Evolutionary conservation across 1,140 invertebrate species (phyloP), one percentile per base, ranked within the genome.

Genomic region (Cherax destructor): DNA sequence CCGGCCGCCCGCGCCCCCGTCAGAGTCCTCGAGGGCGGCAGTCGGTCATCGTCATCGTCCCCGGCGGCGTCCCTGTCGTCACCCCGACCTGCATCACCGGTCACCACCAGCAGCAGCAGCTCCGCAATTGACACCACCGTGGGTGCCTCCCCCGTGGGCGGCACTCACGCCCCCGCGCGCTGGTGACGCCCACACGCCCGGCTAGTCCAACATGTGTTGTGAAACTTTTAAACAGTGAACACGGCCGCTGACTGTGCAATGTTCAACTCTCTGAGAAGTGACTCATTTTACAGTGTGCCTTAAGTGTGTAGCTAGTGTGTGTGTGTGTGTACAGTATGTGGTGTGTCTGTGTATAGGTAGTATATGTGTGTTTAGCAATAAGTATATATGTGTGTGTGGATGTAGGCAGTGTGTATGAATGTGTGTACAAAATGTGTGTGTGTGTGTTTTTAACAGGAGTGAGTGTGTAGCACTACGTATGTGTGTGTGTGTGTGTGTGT

Each of bases 41-140:
- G 76, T 79, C 86, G 87, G 56, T 91, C 84, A 16, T 52, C 90
- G 1, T 86, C 90, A 0, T 80, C 78, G 65, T 90, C 91, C 41
- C 83, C 50, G 30, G 89, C 83, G 24, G 90, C 79, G 52, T 86
- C 85, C n/a, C 78, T 87, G 69, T 83, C 72, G 16, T 81, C 86
- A 18, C 88, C 88, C n/a, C 59, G 77, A 18, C 56, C 86, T 10
- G 24, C 24, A 2, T 87, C 86, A 9, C 86, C 86, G 16, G 56
- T 69, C 30, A 41, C 30, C 30, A 69, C 50, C 47, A 49, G 18
- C 47, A n/a, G 13, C 49, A 47, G 47, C 77, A 59, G 10, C 77
- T 11, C n/a, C 41, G 47, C 21, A 11, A 21, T 18, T 4, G 11
- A 24, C 65, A 18, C 84, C 83, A 24, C 65, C 65, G 52, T 49